Conservation (phyloP, 2,113 vertebrate genomes). For the Probosciger aterrimus region DNA sequence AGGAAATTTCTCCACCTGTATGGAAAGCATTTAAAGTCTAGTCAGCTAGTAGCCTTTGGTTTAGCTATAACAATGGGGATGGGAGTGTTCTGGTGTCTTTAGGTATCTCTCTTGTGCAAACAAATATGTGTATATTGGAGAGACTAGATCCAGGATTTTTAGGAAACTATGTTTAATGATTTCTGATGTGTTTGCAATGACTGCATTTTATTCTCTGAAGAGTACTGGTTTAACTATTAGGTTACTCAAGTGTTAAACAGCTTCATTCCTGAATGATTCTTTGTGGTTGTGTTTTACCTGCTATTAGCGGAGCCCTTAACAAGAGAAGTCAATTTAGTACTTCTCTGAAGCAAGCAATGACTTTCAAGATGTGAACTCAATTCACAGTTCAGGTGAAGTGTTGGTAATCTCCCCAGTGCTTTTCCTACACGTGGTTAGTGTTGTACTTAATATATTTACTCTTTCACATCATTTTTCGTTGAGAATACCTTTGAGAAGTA, state of each 20-base stretch:
- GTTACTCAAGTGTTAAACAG: neutral
- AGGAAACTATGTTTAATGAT: neutral
- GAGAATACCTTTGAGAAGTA: neutral
- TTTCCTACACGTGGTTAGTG: neutral
- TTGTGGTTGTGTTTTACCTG: neutral
- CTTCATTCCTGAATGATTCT: neutral
- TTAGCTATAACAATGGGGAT: neutral
- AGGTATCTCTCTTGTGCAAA: rapidly evolving
- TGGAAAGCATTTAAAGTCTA: neutral
- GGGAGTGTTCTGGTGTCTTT: rapidly evolving
- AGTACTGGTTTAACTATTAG: neutral
- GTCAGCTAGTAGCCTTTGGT: neutral
- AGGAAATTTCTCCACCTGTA: neutral
- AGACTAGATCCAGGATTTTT: neutral
- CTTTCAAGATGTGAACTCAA: neutral
- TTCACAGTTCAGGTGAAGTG: neutral
- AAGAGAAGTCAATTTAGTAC: neutral
- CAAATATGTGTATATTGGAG: neutral
- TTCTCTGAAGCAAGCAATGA: neutral
- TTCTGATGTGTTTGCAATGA: neutral
- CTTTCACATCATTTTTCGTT: neutral
- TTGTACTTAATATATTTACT: neutral
- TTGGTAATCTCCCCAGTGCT: neutral
- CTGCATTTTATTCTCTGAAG: neutral
- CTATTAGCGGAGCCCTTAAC: neutral